Base-by-base conservation (phyloP, 2,797 vertebrate genomes). In the Loriculus beryllinus region DNA sequence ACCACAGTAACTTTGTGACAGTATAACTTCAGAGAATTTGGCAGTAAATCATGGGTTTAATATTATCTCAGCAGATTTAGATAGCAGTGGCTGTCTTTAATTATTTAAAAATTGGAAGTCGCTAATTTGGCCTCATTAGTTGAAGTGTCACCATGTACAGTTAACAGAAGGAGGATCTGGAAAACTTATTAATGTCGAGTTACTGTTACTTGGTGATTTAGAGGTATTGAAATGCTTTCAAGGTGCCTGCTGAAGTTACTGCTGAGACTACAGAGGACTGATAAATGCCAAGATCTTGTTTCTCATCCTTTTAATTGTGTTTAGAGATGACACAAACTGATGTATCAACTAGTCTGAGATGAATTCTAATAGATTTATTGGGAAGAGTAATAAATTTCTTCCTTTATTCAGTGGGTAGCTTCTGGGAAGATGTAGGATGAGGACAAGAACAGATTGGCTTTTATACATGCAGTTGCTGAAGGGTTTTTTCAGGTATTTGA, bases 81-180 rank as follows among this genome's bases (percentile, higher is more conserved):
- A 23, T 33, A 84, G 59, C 56, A 82, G n/a, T 68, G 39, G 5
- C n/a, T 95, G 48, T 52, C 57, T 76, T 93, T 63, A 86, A 63
- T 82, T 81, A 54, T 90, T 92, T 85, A 49, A 87, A 91, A 92
- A 35, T 81, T 83, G 63, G 22, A 79, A 82, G 43, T 74, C 92
- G 65, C 51, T 93, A 47, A 89, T 87, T 95, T 95, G 45, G 25
- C 21, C n/a, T 93, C 56, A 47, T 89, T 76, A 67, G 54, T 72
- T 10, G 4, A 80, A 93, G 69, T 83, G 74, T 59, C 47, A 28
- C 11, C 29, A 17, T 45, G 35, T 28, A 56, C 40, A 70, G 19
- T 76, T 89, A 67, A 43, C 25, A 47, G 29, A 35, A 67, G 42
- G 26, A 80, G n/a, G 70, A 89, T 59, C 43, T 88, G 43, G 62